Conservation (phyloP, 2,113 vertebrate species). For the Megaceryle maxima region DNA sequence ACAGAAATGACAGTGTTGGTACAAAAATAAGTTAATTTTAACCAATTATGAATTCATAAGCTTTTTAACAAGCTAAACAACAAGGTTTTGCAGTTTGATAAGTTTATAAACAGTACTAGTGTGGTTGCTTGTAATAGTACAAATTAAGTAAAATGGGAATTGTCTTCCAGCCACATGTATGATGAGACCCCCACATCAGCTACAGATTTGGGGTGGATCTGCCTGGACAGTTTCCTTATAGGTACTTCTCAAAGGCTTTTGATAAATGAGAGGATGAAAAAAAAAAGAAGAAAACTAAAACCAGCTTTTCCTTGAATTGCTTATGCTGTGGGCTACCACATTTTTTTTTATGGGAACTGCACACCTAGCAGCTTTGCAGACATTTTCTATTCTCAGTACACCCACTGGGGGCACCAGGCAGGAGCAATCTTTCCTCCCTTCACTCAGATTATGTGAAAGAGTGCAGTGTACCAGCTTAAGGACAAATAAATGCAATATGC, state of each 20-base stretch:
- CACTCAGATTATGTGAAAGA: not conserved
- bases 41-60: not conserved
- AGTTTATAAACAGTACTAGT: not conserved
- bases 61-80: not conserved
- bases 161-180: not conserved
- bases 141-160: not conserved
- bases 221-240: not conserved
- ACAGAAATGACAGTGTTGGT: not conserved
- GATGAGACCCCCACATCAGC: not conserved
- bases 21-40: not conserved
- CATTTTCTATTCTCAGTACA: not conserved
- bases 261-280: not conserved
- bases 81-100: not conserved
- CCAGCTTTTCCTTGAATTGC: not conserved
- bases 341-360: not conserved
- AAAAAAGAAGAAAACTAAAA: not conserved
- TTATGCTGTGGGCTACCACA: not conserved
- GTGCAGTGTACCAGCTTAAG: fast-evolving
- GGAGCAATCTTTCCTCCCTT: not conserved
- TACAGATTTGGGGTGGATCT: not conserved
- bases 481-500: not conserved
- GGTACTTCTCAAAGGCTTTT: not conserved
- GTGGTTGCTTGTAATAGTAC: not conserved
- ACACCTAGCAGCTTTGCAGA: not conserved
- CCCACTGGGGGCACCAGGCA: not conserved